A percentile compares a stretch with the other conserved stretches of the same genome.
Evolutionary conservation across 1,140 invertebrate genomes (phyloP).

Genomic region (Matsumurasca onukii): DNA sequence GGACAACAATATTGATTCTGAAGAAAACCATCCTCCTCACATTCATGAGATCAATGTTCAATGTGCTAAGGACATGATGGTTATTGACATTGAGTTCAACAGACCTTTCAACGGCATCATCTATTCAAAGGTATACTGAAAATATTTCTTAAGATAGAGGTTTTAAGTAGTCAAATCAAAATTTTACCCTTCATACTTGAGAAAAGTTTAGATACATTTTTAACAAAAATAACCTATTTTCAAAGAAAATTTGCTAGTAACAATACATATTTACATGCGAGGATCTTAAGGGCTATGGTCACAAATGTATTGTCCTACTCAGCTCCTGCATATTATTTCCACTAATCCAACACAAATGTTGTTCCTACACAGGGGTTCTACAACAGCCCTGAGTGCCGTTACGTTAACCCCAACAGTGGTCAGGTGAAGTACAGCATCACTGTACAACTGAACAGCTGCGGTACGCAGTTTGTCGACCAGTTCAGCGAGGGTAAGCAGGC

Average conservation of each 20-base stretch:
- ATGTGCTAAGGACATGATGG: constrained; percentile 81
- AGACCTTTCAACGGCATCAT: constrained; percentile 73
- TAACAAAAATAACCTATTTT: no score
- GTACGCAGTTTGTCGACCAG: constrained; percentile 77
- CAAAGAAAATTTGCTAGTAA: no score
- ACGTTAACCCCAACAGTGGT: constrained; percentile 69
- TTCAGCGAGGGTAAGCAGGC: constrained; percentile 71
- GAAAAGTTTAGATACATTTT: no score
- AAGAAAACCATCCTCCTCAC: constrained; percentile 66
- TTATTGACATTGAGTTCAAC: constrained; percentile 77
- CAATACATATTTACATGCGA: no score
- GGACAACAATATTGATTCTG: constrained; percentile 41
- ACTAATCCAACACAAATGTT: no score
- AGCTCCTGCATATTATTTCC: no score
- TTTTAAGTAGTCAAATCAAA: constrained; percentile 22
- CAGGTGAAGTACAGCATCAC: constrained; percentile 72
- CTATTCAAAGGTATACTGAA: constrained; percentile 77
- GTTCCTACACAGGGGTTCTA: constrained; percentile 61
- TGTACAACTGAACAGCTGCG: constrained; percentile 73
- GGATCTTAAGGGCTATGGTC: no score
- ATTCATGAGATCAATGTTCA: constrained; percentile 73
- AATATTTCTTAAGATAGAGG: constrained; percentile 3
- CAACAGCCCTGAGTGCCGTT: constrained; percentile 67
- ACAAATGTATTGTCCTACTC: no score
- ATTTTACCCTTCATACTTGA: neutral